Evolutionary conservation across 2,888 invertebrate species (phyloP).

Genomic region (Hylaea fasciaria): DNA sequence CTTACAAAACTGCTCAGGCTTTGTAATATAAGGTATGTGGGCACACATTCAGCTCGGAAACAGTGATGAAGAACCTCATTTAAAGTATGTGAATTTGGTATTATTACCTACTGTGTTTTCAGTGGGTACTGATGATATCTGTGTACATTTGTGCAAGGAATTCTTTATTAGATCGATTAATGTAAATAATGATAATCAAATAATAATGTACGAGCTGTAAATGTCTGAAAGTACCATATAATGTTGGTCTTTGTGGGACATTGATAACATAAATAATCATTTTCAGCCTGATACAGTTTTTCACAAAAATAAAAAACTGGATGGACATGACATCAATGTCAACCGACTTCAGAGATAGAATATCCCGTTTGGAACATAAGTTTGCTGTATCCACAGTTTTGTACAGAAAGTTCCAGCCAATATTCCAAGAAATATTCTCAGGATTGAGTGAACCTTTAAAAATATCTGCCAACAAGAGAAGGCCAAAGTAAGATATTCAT

Average conservation of each 20-base stretch:
- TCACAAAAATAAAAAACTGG: constrained; percentile 97
- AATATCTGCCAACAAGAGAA: constrained; percentile 85
- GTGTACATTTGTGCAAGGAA: no score
- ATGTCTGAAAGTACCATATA: no score
- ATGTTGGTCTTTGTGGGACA: no score
- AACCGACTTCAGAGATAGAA: constrained; percentile 91
- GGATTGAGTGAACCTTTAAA: constrained; percentile 85
- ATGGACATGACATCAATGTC: constrained; percentile 96
- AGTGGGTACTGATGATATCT: no score
- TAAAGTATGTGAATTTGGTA: no score
- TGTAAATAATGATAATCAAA: no score
- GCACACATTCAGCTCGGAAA: no score
- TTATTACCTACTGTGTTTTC: no score
- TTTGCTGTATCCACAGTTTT: constrained; percentile 97
- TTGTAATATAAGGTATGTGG: constrained; percentile 92
- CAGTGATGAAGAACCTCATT: no score
- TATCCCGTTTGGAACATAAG: constrained; percentile 93
- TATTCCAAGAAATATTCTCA: constrained; percentile 94
- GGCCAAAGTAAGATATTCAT: constrained; percentile 68
- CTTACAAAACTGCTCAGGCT: constrained; percentile 94
- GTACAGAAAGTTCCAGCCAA: constrained; percentile 95
- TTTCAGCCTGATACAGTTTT: constrained; percentile 94
- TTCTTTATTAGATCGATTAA: no score
- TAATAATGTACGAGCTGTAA: no score
- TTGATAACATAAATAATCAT: constrained; percentile 1